These are phyloP conservation scores for Thamnophis sirtalis DNA, from an alignment of 2,113 vertebrate genomes.

Conservation along the genomic window DNA sequence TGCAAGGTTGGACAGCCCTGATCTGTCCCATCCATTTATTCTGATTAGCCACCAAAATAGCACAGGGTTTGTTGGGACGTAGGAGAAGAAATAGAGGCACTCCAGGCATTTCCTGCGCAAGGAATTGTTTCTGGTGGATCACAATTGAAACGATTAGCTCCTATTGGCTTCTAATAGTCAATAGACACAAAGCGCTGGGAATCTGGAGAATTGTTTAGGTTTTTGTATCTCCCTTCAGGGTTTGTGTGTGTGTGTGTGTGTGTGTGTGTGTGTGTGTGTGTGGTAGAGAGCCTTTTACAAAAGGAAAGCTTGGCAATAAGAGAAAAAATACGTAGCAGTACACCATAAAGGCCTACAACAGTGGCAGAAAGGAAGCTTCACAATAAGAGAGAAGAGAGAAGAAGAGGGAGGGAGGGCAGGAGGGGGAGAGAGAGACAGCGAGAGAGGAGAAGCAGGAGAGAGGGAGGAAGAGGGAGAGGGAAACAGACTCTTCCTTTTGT, in stretches of 20 bases:
- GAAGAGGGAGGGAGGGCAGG: accelerated
- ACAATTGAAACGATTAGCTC: background rate
- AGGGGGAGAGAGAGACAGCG: accelerated
- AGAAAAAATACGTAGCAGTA: background rate
- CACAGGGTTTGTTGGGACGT: background rate
- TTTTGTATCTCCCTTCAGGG: background rate
- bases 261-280: no score
- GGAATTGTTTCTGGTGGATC: background rate
- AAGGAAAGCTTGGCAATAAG: background rate
- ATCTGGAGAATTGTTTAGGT: background rate
- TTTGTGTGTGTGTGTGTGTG: no score
- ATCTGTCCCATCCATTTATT: background rate
- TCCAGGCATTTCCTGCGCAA: background rate
- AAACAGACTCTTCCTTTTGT: background rate
- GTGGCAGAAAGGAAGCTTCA: background rate
- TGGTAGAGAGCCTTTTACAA: background rate
- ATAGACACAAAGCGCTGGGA: background rate
- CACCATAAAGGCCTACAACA: background rate
- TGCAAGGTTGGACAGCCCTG: background rate
- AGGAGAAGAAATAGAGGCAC: background rate
- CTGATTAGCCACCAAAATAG: background rate
- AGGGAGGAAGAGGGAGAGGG: no score
- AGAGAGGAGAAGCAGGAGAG: no score
- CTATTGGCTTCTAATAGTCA: background rate
- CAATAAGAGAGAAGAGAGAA: accelerated